Conservation (phyloP, 2,888 invertebrate species). For the Erebia aethiops region DNA sequence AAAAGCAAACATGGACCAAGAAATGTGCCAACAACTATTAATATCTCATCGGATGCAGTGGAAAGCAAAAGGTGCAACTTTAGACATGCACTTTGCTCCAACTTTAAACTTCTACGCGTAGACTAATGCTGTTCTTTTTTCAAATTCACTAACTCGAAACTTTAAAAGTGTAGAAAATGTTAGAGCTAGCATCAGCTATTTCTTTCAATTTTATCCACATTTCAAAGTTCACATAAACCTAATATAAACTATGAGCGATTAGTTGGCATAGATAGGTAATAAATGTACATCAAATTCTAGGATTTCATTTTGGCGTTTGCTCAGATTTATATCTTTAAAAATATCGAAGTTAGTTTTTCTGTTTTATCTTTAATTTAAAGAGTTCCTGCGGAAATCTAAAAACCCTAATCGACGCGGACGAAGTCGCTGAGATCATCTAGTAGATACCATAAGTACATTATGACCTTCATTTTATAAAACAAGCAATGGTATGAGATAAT, state of each 20-base stretch:
- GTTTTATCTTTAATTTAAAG: too few species aligned
- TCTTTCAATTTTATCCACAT: neutral
- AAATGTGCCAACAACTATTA: conserved; percentile 52
- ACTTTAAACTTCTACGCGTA: conserved; percentile 13
- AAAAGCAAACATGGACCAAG: neutral
- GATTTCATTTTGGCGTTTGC: too few species aligned
- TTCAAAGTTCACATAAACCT: neutral
- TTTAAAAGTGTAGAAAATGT: neutral
- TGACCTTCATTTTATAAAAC: too few species aligned
- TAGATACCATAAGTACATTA: too few species aligned
- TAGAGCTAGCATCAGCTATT: neutral
- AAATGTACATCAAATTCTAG: too few species aligned
- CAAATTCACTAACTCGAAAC: conserved; percentile 2
- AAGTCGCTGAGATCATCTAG: too few species aligned
- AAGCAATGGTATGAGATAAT: too few species aligned
- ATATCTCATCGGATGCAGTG: conserved; percentile 48
- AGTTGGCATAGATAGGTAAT: too few species aligned
- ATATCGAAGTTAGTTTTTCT: too few species aligned
- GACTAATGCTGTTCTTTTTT: conserved; percentile 4
- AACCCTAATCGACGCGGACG: too few species aligned
- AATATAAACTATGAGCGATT: neutral
- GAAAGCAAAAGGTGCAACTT: conserved; percentile 7
- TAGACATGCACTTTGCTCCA: conserved; percentile 17
- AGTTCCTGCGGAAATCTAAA: too few species aligned
- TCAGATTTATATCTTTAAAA: too few species aligned